These are phyloP conservation scores for Ormyrus nitidulus DNA, from an alignment of 2,888 invertebrate species.

Conservation along the genomic window DNA sequence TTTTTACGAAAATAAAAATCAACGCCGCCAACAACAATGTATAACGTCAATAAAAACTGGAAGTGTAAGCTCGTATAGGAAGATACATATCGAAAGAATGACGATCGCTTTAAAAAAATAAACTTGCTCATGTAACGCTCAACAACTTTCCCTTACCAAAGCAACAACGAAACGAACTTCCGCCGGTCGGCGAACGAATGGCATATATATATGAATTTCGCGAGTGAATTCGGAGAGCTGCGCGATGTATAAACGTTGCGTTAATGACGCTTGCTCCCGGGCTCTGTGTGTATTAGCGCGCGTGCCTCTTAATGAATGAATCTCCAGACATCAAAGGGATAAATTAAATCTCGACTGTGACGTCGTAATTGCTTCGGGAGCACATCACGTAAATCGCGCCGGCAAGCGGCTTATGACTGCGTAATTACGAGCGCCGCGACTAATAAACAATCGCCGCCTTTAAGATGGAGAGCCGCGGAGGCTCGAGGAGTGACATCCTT, in stretches of 20 bases:
- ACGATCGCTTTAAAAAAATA: constrained; percentile 34
- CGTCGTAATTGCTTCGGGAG: constrained; percentile 52
- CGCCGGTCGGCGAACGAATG: too few relatives aligned
- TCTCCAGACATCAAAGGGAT: constrained; percentile 58
- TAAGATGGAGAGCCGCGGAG: neutral
- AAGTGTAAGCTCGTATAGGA: constrained; percentile 45
- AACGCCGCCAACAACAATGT: constrained; percentile 23
- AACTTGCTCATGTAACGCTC: constrained; percentile 13
- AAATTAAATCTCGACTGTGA: constrained; percentile 59
- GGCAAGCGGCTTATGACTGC: neutral
- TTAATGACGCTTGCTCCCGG: constrained; percentile 52
- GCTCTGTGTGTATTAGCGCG: constrained; percentile 34
- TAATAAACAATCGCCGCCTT: constrained; percentile 42
- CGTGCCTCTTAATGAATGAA: constrained; percentile 58
- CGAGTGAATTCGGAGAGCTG: neutral
- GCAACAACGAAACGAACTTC: neutral
- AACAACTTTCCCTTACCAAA: constrained; percentile 37
- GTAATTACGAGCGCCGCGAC: constrained; percentile 33
- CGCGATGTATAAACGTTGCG: constrained; percentile 37
- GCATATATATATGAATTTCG: too few relatives aligned
- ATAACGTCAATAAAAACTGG: constrained; percentile 11
- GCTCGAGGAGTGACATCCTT: constrained; percentile 4
- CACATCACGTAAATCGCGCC: constrained; percentile 17
- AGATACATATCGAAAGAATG: neutral
- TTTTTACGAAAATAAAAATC: constrained; percentile 42